These are phyloP conservation scores for Nasonia longicornis DNA, from an alignment of 1,140 invertebrate genomes.

Conservation along the genomic window DNA sequence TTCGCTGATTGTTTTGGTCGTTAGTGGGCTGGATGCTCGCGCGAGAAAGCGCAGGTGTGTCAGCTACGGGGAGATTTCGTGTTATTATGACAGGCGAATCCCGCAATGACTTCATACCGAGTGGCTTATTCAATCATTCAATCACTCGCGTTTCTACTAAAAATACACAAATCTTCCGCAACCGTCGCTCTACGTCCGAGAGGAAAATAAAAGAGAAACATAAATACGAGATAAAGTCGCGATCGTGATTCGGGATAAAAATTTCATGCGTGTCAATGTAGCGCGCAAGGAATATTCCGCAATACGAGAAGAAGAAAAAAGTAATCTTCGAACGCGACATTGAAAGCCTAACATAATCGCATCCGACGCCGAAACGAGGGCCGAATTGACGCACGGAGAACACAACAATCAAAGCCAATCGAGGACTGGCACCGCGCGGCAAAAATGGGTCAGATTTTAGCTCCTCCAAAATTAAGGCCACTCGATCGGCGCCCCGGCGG, in stretches of 20 bases:
- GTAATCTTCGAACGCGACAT: background rate
- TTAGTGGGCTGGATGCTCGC: slow-evolving; percentile 6
- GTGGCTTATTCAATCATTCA: too few relatives aligned
- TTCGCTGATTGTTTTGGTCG: slow-evolving; percentile 32
- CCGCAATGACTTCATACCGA: too few relatives aligned
- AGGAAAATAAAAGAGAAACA: too few relatives aligned
- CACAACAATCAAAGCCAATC: background rate
- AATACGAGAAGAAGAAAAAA: background rate
- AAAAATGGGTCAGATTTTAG: slow-evolving; percentile 11
- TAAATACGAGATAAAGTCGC: too few relatives aligned
- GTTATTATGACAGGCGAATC: too few relatives aligned
- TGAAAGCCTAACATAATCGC: background rate
- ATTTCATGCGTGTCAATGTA: slow-evolving; percentile 9
- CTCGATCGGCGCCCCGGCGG: too few relatives aligned
- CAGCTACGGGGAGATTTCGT: background rate
- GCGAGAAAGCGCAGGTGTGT: background rate
- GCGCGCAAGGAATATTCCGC: slow-evolving; percentile 13
- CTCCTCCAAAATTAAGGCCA: slow-evolving; percentile 7
- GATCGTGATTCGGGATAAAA: background rate
- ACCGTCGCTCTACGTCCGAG: too few relatives aligned
- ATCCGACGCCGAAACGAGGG: background rate
- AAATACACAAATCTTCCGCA: too few relatives aligned
- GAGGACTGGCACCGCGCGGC: too few relatives aligned
- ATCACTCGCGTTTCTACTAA: too few relatives aligned
- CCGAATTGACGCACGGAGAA: background rate